phyloP scores from a whole-genome alignment of 1,140 invertebrate species.

The Phymastichus coffea region DNA sequence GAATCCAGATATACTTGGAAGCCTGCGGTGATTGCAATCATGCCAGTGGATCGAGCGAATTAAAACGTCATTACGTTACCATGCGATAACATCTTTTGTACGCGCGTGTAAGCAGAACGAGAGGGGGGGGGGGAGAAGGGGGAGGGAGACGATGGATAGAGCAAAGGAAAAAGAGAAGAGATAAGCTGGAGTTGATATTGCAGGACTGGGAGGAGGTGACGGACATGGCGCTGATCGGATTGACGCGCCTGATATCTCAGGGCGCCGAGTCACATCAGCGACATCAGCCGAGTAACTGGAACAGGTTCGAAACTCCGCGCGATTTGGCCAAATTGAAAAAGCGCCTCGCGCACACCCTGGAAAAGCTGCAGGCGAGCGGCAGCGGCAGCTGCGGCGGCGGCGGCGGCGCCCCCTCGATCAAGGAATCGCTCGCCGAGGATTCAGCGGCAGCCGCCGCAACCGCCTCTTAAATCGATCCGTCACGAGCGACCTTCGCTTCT shows the following conservation, averaged over 20 bases:
- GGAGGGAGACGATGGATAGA: too few species aligned
- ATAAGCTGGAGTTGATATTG: too few species aligned
- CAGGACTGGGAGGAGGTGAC: constrained; percentile 50
- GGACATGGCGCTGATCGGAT: constrained; percentile 33
- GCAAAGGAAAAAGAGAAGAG: too few species aligned
- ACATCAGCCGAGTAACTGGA: constrained; percentile 15
- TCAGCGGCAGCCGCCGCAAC: background rate
- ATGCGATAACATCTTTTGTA: too few species aligned
- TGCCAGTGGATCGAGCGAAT: too few species aligned
- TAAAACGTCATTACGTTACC: too few species aligned
- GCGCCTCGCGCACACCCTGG: constrained; percentile 39
- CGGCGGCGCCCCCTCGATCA: constrained; percentile 25
- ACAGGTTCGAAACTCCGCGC: constrained; percentile 33
- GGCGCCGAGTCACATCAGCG: background rate
- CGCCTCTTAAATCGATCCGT: background rate
- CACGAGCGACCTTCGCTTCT: background rate
- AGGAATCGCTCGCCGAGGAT: constrained; percentile 24
- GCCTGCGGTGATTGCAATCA: too few species aligned
- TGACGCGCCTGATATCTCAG: constrained; percentile 28
- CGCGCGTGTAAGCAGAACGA: too few species aligned
- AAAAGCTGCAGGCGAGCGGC: constrained; percentile 32
- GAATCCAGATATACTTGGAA: too few species aligned
- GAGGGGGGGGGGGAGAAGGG: too few species aligned
- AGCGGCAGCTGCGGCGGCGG: too few species aligned
- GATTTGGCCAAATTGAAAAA: constrained; percentile 46